phyloP scores from a whole-genome alignment of 2,888 invertebrate species.

The Orthosia gracilis region DNA sequence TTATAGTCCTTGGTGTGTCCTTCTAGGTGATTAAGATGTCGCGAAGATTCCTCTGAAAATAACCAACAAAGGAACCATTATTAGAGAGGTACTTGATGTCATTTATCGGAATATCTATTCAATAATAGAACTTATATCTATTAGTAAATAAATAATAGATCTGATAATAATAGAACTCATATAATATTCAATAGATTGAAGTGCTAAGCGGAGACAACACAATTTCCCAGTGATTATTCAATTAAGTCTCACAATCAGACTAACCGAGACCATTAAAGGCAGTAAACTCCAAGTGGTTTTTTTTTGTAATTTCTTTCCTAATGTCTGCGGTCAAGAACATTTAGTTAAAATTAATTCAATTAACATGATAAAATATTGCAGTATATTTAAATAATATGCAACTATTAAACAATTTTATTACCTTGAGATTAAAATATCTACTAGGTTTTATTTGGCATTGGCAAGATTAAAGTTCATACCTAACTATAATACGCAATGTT shows the following conservation, averaged over 20 bases:
- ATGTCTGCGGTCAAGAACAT: too few relatives aligned
- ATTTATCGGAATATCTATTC: conserved; percentile 6
- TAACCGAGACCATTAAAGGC: too few relatives aligned
- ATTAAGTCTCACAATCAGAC: neutral
- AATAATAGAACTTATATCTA: too few relatives aligned
- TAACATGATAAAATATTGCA: too few relatives aligned
- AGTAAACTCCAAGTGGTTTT: too few relatives aligned
- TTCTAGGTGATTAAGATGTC: neutral
- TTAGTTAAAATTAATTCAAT: too few relatives aligned
- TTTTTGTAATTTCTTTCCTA: too few relatives aligned
- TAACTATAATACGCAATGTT: neutral
- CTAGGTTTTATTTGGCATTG: neutral
- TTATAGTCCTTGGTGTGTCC: neutral
- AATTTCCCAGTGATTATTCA: neutral
- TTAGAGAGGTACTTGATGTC: neutral
- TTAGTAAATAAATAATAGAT: too few relatives aligned
- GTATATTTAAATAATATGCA: too few relatives aligned
- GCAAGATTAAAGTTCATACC: neutral
- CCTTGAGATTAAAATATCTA: conserved; percentile 7
- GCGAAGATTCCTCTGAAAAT: conserved; percentile 37
- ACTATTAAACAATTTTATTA: neutral
- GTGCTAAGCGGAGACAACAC: neutral
- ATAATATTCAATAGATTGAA: neutral
- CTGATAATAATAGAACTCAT: neutral
- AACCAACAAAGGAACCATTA: conserved; percentile 2